Percentiles rank a stretch among this genome's conserved stretches.
Evolutionary conservation across 2,888 invertebrate genomes (phyloP).

Genomic region (Drosophila tanythrix): DNA sequence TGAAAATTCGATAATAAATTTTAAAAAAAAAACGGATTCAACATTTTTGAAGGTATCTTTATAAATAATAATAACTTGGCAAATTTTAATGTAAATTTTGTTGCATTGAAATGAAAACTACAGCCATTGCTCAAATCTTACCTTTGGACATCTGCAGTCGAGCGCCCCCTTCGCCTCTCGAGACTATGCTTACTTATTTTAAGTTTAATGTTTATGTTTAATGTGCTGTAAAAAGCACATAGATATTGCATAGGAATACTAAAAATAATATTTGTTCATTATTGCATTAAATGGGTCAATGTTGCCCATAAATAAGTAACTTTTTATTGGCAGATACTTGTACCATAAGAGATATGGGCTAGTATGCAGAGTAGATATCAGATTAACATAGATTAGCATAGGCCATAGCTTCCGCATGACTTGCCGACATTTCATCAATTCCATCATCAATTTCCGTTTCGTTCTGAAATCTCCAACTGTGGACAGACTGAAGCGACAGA

Average conservation of each 20-base stretch:
- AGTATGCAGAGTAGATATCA: neutral
- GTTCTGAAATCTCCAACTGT: neutral
- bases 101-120: neutral
- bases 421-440: neutral
- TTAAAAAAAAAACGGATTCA: neutral
- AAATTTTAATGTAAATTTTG: neutral
- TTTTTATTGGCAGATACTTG: neutral
- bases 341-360: neutral
- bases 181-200: neutral
- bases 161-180: neutral
- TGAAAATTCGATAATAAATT: neutral
- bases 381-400: neutral
- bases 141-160: neutral
- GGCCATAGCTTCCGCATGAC: neutral
- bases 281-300: neutral
- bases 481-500: neutral
- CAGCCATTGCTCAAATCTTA: neutral
- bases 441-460: neutral
- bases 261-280: neutral
- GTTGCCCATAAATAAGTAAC: neutral
- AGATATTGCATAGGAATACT: neutral
- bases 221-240: neutral
- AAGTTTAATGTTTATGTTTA: neutral
- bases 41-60: neutral
- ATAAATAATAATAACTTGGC: neutral